Percentiles rank a stretch among this genome's conserved stretches.
Conservation (phyloP, 2,797 vertebrate genomes). For the Botia almorhae region DNA sequence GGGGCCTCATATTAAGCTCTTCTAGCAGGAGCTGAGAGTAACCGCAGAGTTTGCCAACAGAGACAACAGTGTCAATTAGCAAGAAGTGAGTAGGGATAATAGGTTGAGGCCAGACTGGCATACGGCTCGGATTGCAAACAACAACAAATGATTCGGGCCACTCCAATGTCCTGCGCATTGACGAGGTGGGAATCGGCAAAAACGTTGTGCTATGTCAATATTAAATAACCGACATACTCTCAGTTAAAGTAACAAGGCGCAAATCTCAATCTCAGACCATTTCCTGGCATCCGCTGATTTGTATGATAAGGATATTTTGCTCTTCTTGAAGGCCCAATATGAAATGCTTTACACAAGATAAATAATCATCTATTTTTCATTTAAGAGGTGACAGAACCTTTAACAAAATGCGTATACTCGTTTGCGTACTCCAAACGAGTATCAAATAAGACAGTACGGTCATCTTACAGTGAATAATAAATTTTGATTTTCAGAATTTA, state of each 20-base stretch:
- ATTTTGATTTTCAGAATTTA: not conserved
- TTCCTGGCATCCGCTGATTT: not conserved
- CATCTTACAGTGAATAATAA: not conserved
- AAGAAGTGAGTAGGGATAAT: conserved; percentile 33
- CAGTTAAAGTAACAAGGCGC: not conserved
- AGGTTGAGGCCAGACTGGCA: conserved; percentile 36
- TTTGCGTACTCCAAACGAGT: not conserved
- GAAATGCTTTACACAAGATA: not conserved
- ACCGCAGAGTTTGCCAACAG: conserved; percentile 44
- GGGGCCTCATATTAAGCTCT: conserved; percentile 42
- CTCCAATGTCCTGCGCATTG: not conserved
- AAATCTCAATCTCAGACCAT: not conserved
- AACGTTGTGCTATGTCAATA: not conserved
- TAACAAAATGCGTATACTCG: not conserved
- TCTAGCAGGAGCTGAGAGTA: conserved; percentile 52
- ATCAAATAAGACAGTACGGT: not conserved
- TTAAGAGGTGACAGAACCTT: not conserved
- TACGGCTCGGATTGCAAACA: not conserved
- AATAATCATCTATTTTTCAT: not conserved
- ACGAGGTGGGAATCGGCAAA: not conserved
- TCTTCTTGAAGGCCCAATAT: too few relatives aligned
- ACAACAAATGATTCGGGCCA: not conserved
- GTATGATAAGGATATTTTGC: too few relatives aligned
- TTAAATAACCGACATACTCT: not conserved
- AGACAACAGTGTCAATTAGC: conserved; percentile 44